Evolutionary conservation across 2,113 vertebrate species (phyloP).

Genomic region (Brachyhypopomus gauderio): DNA sequence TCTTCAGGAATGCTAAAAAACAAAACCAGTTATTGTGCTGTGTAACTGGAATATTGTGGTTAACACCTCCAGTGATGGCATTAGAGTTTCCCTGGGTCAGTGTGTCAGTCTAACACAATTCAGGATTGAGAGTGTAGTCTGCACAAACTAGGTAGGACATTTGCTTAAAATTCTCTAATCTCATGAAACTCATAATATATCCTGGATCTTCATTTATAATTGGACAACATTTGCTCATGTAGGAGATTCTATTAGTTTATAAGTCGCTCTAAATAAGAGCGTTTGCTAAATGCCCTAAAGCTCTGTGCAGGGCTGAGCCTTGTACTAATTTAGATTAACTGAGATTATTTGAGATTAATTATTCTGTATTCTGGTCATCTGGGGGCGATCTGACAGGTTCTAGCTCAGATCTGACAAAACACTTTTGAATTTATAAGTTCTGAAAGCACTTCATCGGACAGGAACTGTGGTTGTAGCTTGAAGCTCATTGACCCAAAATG

Average conservation of each 20-base stretch:
- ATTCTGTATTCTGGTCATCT: no score
- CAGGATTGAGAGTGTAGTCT: no score
- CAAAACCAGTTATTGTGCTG: neutral
- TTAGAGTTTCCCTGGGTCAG: neutral
- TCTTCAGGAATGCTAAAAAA: neutral
- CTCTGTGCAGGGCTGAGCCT: no score
- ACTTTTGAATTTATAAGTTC: neutral
- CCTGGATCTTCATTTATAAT: neutral
- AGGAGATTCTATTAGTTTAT: no score
- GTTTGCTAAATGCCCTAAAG: no score
- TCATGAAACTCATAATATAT: neutral
- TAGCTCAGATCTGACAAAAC: no score
- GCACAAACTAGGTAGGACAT: no score
- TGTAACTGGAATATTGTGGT: neutral
- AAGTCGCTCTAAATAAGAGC: no score
- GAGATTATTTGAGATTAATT: no score
- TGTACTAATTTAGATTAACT: no score
- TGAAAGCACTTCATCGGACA: neutral
- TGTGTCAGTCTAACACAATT: neutral
- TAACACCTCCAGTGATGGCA: neutral
- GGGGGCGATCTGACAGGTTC: no score
- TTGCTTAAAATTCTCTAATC: neutral
- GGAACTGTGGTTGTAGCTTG: no score
- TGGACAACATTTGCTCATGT: neutral
- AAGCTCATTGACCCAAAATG: neutral